These are phyloP conservation scores for Cylas formicarius DNA, from an alignment of 1,140 invertebrate species.

Conservation along the genomic window DNA sequence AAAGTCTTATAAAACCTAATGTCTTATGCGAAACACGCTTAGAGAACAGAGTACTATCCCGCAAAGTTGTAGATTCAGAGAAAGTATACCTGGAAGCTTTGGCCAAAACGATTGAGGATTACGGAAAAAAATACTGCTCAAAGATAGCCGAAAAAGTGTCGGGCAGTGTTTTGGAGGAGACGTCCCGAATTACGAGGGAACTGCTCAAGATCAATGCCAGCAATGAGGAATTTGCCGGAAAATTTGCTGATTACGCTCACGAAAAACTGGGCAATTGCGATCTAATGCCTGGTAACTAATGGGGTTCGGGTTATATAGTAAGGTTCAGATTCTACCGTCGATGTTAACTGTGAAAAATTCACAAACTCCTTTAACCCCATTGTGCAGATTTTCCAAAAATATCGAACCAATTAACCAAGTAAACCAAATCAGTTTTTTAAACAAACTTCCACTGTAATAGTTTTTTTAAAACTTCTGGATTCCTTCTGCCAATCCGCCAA, in stretches of 20 bases:
- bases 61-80: constrained; percentile 38
- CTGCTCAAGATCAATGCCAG: constrained; percentile 47
- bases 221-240: constrained; percentile 44
- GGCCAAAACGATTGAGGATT: constrained; percentile 37
- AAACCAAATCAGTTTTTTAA: too few species aligned
- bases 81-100: constrained; percentile 36
- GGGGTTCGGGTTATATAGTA: too few species aligned
- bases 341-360: too few species aligned
- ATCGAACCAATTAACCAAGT: too few species aligned
- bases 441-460: too few species aligned
- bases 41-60: constrained; percentile 1
- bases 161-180: constrained; percentile 50
- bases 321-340: too few species aligned
- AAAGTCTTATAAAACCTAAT: too few species aligned
- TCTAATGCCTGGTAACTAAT: constrained; percentile 51
- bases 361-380: too few species aligned
- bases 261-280: constrained; percentile 25
- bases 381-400: too few species aligned
- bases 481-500: too few species aligned
- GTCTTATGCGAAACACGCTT: too few species aligned
- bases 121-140: constrained; percentile 51
- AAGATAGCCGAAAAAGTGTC: constrained; percentile 50
- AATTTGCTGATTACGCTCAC: constrained; percentile 26
- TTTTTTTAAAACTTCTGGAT: too few species aligned
- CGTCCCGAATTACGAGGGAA: constrained; percentile 47